A percentile compares a stretch with the other conserved stretches of the same genome.
These are phyloP conservation scores for Ommatoiulus sabulosus DNA, from an alignment of 2,888 invertebrate species.

Conservation along the genomic window DNA sequence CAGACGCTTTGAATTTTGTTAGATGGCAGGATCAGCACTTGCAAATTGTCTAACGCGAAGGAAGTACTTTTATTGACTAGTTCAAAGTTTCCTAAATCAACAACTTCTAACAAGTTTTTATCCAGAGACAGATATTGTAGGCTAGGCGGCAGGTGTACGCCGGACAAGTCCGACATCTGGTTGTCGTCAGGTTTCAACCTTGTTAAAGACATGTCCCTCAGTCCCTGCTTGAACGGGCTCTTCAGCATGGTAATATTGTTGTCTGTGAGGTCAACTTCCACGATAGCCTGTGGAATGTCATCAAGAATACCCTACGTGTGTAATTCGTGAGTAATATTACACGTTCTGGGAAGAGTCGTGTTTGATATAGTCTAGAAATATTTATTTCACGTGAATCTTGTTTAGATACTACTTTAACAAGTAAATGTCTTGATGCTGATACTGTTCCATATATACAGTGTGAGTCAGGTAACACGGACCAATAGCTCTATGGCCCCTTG, in stretches of 20 bases:
- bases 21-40: background rate
- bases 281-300: background rate
- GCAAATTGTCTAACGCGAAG: background rate
- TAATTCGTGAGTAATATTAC: background rate
- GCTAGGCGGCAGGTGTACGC: background rate
- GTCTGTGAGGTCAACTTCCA: background rate
- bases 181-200: background rate
- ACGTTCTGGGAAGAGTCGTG: too few relatives aligned
- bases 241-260: background rate
- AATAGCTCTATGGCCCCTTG: too few relatives aligned
- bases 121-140: background rate
- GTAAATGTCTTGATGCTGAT: background rate
- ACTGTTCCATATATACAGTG: too few relatives aligned
- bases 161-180: background rate
- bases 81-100: background rate
- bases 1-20: background rate
- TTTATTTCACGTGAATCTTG: too few relatives aligned
- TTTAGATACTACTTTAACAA: background rate
- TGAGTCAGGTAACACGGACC: too few relatives aligned
- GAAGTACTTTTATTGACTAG: background rate
- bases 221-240: background rate
- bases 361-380: too few relatives aligned
- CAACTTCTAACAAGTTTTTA: background rate
- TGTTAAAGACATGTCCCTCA: background rate
- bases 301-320: background rate